phyloP scores from a whole-genome alignment of 2,113 vertebrate species.

The Poeciliopsis retropinna region DNA sequence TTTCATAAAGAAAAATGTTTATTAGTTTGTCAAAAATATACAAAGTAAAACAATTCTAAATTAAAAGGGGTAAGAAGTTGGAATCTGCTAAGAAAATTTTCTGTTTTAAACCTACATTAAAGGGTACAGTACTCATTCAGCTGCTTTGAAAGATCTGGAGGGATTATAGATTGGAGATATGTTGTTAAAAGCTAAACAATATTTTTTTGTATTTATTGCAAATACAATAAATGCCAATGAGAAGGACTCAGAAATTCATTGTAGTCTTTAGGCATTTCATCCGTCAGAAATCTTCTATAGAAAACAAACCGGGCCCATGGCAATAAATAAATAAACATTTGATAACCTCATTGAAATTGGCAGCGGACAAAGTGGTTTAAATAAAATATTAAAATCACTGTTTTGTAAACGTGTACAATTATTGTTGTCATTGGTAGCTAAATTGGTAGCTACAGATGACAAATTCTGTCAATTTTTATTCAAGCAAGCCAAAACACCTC shows the following conservation, averaged over 20 bases:
- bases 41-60: neutral
- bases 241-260: too few species aligned
- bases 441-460: too few species aligned
- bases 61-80: neutral
- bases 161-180: neutral
- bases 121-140: neutral
- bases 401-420: too few species aligned
- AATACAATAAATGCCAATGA: neutral
- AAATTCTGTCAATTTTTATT: too few species aligned
- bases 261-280: neutral
- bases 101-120: neutral
- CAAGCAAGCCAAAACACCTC: too few species aligned
- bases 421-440: too few species aligned
- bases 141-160: neutral
- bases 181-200: neutral
- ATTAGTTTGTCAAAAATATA: conserved; percentile 7
- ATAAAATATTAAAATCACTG: too few species aligned
- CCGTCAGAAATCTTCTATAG: too few species aligned
- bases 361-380: too few species aligned
- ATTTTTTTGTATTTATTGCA: neutral
- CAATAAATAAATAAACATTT: too few species aligned
- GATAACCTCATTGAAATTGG: too few species aligned
- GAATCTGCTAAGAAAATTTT: neutral
- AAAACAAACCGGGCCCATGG: too few species aligned
- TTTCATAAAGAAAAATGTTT: conserved; percentile 17